Conservation (phyloP, 2,888 invertebrate species). For the Eupeodes latifasciatus region DNA sequence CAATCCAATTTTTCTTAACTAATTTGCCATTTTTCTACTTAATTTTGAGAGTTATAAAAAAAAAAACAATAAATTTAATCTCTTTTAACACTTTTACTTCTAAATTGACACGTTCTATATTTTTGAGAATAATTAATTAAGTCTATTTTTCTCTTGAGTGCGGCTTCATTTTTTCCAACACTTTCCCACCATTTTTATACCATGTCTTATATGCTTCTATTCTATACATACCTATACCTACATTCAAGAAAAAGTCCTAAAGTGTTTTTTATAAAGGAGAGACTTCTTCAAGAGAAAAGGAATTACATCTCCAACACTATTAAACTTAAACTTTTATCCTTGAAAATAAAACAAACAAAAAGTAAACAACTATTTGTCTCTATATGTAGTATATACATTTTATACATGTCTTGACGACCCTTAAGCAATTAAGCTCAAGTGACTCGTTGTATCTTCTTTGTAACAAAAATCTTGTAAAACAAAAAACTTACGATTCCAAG, state of each 20-base stretch:
- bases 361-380: constrained; percentile 13
- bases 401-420: constrained; percentile 2
- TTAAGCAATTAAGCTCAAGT: constrained; percentile 56
- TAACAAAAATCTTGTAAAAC: constrained; percentile 48
- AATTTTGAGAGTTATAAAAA: too few relatives aligned
- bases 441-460: constrained; percentile 37
- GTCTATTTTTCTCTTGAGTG: too few relatives aligned
- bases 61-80: too few relatives aligned
- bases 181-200: background rate
- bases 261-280: background rate
- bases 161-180: too few relatives aligned
- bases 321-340: constrained; percentile 21
- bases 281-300: background rate
- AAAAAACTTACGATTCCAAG: background rate
- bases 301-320: constrained; percentile 21
- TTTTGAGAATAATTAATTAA: too few relatives aligned
- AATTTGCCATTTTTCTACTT: too few relatives aligned
- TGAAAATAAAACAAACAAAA: background rate
- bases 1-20: too few relatives aligned
- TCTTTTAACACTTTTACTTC: too few relatives aligned
- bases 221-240: background rate
- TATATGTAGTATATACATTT: too few relatives aligned
- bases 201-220: background rate
- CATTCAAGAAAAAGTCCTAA: background rate
- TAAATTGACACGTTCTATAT: too few relatives aligned